These are phyloP conservation scores for Conus canariensis DNA, from an alignment of 2,888 invertebrate species.

Conservation along the genomic window DNA sequence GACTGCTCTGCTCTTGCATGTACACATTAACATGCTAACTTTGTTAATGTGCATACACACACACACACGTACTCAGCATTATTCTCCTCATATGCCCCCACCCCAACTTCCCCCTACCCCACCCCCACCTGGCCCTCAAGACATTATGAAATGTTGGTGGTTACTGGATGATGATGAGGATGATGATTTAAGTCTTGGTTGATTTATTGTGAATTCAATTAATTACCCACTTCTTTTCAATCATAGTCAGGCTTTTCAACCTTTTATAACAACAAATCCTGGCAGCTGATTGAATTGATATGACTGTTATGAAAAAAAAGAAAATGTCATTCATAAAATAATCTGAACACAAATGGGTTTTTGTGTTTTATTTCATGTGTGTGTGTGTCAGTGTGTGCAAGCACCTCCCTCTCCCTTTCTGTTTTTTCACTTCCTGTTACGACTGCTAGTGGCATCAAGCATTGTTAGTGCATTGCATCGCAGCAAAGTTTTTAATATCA, in stretches of 20 bases:
- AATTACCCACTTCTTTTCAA: constrained; percentile 15
- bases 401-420: no score
- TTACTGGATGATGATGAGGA: not conserved
- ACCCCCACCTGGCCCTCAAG: not conserved
- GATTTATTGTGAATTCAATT: not conserved
- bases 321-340: constrained; percentile 24
- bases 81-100: not conserved
- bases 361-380: not conserved
- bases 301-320: constrained; percentile 6
- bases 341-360: not conserved
- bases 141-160: not conserved
- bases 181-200: not conserved
- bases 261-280: constrained; percentile 16
- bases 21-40: no score
- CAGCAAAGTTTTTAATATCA: no score
- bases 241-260: constrained; percentile 17
- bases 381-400: not conserved
- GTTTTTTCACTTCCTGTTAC: no score
- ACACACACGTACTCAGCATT: no score
- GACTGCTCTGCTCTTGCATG: no score
- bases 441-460: no score
- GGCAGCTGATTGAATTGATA: constrained; percentile 20
- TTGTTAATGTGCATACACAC: no score
- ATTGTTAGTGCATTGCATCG: no score
- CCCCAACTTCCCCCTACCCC: not conserved